These are phyloP conservation scores for Cabera pusaria DNA, from an alignment of 2,888 invertebrate genomes.

Conservation along the genomic window DNA sequence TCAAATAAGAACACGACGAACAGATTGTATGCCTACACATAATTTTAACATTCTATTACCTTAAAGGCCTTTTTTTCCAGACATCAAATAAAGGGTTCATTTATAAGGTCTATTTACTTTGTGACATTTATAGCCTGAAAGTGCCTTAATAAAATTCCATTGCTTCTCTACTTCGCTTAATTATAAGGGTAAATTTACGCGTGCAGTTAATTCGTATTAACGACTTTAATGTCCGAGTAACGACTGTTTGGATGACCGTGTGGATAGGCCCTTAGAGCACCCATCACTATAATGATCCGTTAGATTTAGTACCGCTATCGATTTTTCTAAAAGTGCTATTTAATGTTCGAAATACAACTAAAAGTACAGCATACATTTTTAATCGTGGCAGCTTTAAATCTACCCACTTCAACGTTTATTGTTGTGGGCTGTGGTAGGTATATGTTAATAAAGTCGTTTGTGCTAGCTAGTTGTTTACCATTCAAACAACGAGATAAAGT, in stretches of 20 bases:
- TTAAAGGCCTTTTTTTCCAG: constrained; percentile 8
- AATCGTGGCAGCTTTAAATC: too few species aligned
- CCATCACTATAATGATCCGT: constrained; percentile 15
- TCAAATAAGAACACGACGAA: too few species aligned
- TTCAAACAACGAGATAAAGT: constrained; percentile 8
- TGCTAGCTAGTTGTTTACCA: too few species aligned
- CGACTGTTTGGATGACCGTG: constrained; percentile 40
- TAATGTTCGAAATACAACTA: too few species aligned
- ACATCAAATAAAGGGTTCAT: constrained; percentile 37
- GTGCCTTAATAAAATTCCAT: constrained; percentile 55
- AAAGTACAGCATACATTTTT: too few species aligned
- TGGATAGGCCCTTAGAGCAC: constrained; percentile 27
- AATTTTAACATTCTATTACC: constrained; percentile 8
- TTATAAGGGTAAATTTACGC: constrained; percentile 43
- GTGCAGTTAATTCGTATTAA: constrained; percentile 46
- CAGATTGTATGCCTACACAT: not conserved
- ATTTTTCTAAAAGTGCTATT: constrained; percentile 1
- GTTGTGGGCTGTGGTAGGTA: too few species aligned
- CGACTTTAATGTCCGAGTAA: constrained; percentile 42
- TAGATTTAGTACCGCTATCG: constrained; percentile 12
- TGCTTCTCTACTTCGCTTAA: constrained; percentile 44
- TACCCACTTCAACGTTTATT: too few species aligned
- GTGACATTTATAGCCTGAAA: constrained; percentile 46
- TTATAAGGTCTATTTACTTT: constrained; percentile 46
- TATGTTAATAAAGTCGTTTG: too few species aligned